A percentile compares a stretch with the other conserved stretches of the same genome.
Evolutionary conservation across 1,140 invertebrate genomes (phyloP).

Genomic region (Trialeurodes vaporariorum): DNA sequence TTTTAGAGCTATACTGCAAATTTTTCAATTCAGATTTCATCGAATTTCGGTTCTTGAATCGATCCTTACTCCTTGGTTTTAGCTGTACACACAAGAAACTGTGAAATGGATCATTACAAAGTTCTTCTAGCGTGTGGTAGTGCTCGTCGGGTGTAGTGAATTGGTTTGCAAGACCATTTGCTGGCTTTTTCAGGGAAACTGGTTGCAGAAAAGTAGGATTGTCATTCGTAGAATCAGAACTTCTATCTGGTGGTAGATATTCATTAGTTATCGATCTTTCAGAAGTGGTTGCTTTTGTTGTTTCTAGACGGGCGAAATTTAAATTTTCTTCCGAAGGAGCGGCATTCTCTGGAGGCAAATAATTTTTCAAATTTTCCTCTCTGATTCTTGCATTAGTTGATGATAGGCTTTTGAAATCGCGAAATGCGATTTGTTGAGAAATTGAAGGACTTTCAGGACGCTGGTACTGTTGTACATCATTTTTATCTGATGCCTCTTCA

Average conservation of each 20-base stretch:
- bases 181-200: background rate
- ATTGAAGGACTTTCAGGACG: background rate
- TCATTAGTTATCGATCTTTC: no score
- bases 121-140: background rate
- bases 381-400: background rate
- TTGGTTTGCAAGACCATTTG: background rate
- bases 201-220: background rate
- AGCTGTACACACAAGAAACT: background rate
- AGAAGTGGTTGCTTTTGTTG: background rate
- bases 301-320: background rate
- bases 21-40: background rate
- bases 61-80: background rate
- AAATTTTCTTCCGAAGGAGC: background rate
- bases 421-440: background rate
- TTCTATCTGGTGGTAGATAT: background rate
- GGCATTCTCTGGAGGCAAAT: background rate
- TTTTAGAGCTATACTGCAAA: background rate
- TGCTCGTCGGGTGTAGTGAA: background rate
- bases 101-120: background rate
- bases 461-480: background rate
- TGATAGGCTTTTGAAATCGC: background rate
- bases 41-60: background rate
- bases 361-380: background rate
- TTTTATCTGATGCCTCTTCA: background rate
- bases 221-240: background rate